Evolutionary conservation across 2,797 vertebrate genomes (phyloP).

Genomic region (Vireo griseus): DNA sequence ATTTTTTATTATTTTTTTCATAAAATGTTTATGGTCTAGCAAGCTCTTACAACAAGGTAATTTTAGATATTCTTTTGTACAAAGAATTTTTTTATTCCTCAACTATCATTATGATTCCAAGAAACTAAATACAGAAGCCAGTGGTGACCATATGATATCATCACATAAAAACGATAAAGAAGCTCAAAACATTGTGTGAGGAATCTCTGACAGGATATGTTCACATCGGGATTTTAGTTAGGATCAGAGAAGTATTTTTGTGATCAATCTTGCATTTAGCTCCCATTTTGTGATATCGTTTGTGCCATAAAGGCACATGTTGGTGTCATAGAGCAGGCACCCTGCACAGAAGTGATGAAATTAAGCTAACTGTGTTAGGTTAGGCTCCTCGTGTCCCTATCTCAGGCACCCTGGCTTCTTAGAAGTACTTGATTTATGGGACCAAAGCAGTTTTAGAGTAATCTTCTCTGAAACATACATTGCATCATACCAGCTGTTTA

Average conservation of each 20-base stretch:
- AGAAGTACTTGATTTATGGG: neutral
- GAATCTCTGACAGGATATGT: neutral
- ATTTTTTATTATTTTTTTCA: neutral
- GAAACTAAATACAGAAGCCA: neutral
- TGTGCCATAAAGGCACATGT: fast-evolving
- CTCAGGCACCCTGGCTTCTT: neutral
- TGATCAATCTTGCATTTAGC: neutral
- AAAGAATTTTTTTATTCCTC: neutral
- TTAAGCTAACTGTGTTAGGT: neutral
- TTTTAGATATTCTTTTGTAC: neutral
- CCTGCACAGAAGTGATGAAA: neutral
- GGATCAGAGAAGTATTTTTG: neutral
- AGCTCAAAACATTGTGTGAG: neutral
- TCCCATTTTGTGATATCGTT: fast-evolving
- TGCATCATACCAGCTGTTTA: neutral
- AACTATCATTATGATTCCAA: neutral
- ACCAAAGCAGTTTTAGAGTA: neutral
- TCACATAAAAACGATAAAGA: neutral
- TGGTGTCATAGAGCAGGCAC: fast-evolving
- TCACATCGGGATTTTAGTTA: neutral
- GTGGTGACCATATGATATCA: neutral
- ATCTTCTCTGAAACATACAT: neutral
- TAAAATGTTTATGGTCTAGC: neutral
- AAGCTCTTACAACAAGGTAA: neutral
- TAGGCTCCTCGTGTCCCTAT: neutral